These are phyloP conservation scores for Acleris laterana DNA, from an alignment of 2,888 invertebrate species.

Conservation along the genomic window DNA sequence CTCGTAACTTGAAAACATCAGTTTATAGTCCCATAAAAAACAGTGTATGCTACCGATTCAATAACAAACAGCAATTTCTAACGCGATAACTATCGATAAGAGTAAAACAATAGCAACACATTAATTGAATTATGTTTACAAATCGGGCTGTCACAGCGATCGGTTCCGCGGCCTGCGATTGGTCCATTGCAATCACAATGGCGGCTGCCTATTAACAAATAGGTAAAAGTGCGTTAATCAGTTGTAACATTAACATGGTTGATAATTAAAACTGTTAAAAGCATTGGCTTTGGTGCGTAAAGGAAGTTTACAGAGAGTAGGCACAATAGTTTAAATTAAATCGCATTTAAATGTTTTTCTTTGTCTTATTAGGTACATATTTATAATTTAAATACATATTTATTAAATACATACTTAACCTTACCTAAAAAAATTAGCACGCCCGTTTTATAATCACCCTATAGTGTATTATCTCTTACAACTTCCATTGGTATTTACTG, in stretches of 20 bases:
- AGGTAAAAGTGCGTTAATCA: slow-evolving; percentile 32
- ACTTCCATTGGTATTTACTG: no score
- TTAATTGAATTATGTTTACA: slow-evolving; percentile 81
- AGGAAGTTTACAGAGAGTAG: slow-evolving; percentile 7
- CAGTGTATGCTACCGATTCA: slow-evolving; percentile 9
- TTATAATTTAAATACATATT: background rate
- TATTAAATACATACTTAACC: no score
- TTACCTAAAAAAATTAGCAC: no score
- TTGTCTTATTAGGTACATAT: background rate
- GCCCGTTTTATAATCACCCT: no score
- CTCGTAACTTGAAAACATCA: no score
- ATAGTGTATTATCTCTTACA: no score
- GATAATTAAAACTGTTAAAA: slow-evolving; percentile 29
- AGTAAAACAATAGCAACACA: slow-evolving; percentile 46
- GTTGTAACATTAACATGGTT: slow-evolving; percentile 24
- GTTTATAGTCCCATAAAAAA: no score
- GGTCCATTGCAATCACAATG: slow-evolving; percentile 66
- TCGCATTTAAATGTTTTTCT: no score
- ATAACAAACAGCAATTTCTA: slow-evolving; percentile 48
- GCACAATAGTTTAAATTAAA: background rate
- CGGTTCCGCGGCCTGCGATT: slow-evolving; percentile 53
- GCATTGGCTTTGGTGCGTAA: slow-evolving; percentile 20
- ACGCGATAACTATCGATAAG: slow-evolving; percentile 64
- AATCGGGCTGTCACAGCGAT: slow-evolving; percentile 48
- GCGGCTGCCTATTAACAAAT: slow-evolving; percentile 48